phyloP scores from a whole-genome alignment of 1,140 invertebrate genomes.

The Pseudoatta argentina region DNA sequence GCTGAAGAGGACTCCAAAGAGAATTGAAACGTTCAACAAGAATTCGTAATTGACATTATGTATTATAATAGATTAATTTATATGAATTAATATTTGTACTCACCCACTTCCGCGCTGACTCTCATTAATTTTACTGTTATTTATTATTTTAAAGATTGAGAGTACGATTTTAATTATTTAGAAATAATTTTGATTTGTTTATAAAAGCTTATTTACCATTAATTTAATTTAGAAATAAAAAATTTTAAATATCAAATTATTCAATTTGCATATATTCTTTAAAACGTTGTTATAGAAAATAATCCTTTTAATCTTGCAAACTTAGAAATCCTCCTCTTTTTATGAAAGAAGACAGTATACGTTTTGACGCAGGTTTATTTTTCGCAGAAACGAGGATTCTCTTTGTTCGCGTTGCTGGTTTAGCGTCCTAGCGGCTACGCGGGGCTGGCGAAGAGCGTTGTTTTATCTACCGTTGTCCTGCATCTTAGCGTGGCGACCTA shows the following conservation, averaged over 20 bases:
- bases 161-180: too few species aligned
- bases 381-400: slow-evolving; percentile 82
- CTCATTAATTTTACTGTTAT: too few species aligned
- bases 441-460: slow-evolving; percentile 86
- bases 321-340: not conserved
- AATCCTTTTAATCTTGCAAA: not conserved
- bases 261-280: not conserved
- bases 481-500: slow-evolving; percentile 86
- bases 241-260: not conserved
- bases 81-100: too few species aligned
- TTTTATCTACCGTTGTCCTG: slow-evolving; percentile 85
- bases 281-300: not conserved
- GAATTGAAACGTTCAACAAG: too few species aligned
- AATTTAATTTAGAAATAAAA: not conserved
- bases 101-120: too few species aligned
- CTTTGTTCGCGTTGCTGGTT: slow-evolving; percentile 84
- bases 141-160: too few species aligned
- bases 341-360: not conserved
- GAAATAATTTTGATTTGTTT: not conserved
- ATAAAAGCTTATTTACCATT: not conserved
- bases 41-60: too few species aligned
- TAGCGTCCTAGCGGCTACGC: slow-evolving; percentile 82
- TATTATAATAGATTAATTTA: too few species aligned
- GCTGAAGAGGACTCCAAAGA: too few species aligned
- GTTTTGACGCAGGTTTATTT: slow-evolving; percentile 61